Conservation (phyloP, 2,888 invertebrate genomes). For the Itoplectis maculator region DNA sequence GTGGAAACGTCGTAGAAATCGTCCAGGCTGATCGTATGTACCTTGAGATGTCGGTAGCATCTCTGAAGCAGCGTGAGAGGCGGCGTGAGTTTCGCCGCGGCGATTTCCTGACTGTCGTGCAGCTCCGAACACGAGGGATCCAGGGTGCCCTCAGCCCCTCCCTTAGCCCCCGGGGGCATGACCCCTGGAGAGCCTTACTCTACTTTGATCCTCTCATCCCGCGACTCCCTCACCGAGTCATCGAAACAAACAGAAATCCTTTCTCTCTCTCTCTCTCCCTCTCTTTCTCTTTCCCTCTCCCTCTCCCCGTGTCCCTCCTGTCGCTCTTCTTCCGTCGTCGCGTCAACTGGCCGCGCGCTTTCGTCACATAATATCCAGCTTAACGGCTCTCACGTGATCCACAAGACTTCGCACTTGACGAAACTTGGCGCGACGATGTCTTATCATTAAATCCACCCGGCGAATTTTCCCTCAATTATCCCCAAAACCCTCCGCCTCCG, state of each 20-base stretch:
- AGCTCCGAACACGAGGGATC: slow-evolving; percentile 82
- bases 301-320: not conserved
- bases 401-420: not conserved
- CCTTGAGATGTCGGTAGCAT: slow-evolving; percentile 84
- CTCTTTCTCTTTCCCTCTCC: not conserved
- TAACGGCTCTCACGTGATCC: no score
- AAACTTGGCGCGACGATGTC: not conserved
- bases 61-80: slow-evolving; percentile 77
- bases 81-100: slow-evolving; percentile 70
- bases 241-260: not conserved
- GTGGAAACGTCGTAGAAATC: no score
- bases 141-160: slow-evolving; percentile 81
- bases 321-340: slow-evolving; percentile 43
- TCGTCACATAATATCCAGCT: no score
- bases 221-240: slow-evolving; percentile 34
- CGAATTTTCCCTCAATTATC: no score
- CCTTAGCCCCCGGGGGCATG: slow-evolving; percentile 83
- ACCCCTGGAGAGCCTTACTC: slow-evolving; percentile 65
- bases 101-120: slow-evolving; percentile 79
- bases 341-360: not conserved
- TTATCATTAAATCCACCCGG: no score
- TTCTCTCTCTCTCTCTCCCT: not conserved
- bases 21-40: no score
- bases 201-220: slow-evolving; percentile 55
- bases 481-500: no score